Evolutionary conservation across 2,888 invertebrate species (phyloP).

Genomic region (Caenorhabditis becei): DNA sequence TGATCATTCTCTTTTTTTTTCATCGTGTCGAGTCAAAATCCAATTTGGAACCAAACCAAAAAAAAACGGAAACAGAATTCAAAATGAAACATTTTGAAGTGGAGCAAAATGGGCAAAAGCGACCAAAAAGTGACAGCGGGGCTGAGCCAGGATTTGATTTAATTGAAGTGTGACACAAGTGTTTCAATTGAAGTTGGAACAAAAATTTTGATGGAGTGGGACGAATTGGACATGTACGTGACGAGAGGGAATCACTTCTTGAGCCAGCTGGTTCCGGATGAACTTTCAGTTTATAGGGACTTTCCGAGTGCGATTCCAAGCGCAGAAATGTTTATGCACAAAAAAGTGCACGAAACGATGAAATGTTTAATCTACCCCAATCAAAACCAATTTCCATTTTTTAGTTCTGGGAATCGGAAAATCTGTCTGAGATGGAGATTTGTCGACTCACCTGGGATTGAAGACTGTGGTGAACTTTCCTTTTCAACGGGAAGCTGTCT

Average conservation of each 20-base stretch:
- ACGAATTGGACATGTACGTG: constrained; percentile 1
- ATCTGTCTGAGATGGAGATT: no score
- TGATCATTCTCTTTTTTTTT: background rate
- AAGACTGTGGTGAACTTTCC: background rate
- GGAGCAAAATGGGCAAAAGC: constrained; percentile 4
- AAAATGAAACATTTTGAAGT: background rate
- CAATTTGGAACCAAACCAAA: background rate
- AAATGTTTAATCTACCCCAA: no score
- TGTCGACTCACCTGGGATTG: constrained; percentile 5
- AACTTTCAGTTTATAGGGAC: no score
- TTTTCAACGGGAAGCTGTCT: background rate
- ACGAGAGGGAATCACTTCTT: constrained; percentile 31
- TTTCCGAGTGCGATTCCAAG: no score
- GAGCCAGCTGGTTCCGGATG: background rate
- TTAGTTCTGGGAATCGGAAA: no score
- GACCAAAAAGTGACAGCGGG: constrained; percentile 31
- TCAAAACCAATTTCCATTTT: no score
- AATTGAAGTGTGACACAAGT: constrained; percentile 60
- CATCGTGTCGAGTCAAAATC: background rate
- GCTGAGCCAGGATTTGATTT: constrained; percentile 54
- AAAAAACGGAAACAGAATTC: background rate
- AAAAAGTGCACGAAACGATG: no score
- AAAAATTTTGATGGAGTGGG: constrained; percentile 38
- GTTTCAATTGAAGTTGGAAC: constrained; percentile 48
- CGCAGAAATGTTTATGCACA: no score